Evolutionary conservation across 2,113 vertebrate species (phyloP).

Genomic region (Macheiramphus alcinus): DNA sequence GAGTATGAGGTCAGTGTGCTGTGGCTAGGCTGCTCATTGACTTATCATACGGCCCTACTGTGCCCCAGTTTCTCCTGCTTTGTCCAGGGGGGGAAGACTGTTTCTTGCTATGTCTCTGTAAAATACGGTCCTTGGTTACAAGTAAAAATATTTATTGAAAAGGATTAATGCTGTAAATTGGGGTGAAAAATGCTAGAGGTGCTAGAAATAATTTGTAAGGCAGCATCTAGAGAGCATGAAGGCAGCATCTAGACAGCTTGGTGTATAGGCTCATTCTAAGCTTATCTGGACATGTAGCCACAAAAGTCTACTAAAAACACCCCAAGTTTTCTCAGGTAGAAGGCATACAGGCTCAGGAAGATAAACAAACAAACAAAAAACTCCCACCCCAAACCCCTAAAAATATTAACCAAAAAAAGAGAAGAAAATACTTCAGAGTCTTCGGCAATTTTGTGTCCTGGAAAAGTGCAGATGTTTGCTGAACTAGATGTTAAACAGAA

Average conservation of each 20-base stretch:
- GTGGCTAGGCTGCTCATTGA: neutral
- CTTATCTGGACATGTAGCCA: neutral
- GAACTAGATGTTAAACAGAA: neutral
- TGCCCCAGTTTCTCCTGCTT: neutral
- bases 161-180: neutral
- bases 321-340: neutral
- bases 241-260: neutral
- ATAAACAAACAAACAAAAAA: no score
- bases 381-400: neutral
- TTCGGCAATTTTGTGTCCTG: neutral
- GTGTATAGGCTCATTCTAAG: neutral
- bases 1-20: neutral
- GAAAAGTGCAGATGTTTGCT: neutral
- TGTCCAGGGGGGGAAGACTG: neutral
- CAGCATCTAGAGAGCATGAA: neutral
- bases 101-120: neutral
- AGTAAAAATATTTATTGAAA: neutral
- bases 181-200: neutral
- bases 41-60: fast-evolving
- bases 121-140: neutral
- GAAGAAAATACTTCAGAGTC: neutral
- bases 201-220: neutral
- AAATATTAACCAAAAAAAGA: neutral
- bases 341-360: neutral
- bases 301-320: neutral